Conservation (phyloP, 1,140 invertebrate genomes). For the Bombus haemorrhoidalis region DNA sequence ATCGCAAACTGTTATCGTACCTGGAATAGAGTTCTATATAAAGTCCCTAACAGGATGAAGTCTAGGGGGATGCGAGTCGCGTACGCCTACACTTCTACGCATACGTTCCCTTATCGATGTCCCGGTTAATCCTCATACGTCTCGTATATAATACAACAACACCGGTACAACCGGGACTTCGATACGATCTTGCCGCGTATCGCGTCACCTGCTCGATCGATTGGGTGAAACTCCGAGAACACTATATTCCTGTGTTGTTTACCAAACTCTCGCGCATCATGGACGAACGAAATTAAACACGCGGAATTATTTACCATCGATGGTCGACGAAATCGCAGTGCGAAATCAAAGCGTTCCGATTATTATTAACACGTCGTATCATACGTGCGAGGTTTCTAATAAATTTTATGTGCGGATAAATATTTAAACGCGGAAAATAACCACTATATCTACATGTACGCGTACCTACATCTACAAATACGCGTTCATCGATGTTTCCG, state of each 20-base stretch:
- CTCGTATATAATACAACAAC: background rate
- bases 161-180: background rate
- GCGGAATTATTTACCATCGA: background rate
- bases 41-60: slow-evolving; percentile 43
- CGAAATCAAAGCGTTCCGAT: background rate
- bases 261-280: background rate
- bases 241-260: background rate
- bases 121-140: slow-evolving; percentile 27
- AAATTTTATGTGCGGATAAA: background rate
- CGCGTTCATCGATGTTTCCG: background rate
- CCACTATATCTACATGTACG: background rate
- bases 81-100: background rate
- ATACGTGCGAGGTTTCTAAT: background rate
- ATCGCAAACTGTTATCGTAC: slow-evolving; percentile 34
- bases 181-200: slow-evolving; percentile 10
- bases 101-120: background rate
- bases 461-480: background rate
- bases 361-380: background rate
- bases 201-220: slow-evolving; percentile 5
- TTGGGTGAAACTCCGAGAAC: background rate
- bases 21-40: slow-evolving; percentile 5
- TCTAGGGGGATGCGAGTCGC: background rate
- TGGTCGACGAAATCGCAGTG: no score
- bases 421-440: background rate
- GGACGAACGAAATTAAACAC: background rate